Conservation (phyloP, 2,888 invertebrate genomes). For the Nomada ruficornis region DNA sequence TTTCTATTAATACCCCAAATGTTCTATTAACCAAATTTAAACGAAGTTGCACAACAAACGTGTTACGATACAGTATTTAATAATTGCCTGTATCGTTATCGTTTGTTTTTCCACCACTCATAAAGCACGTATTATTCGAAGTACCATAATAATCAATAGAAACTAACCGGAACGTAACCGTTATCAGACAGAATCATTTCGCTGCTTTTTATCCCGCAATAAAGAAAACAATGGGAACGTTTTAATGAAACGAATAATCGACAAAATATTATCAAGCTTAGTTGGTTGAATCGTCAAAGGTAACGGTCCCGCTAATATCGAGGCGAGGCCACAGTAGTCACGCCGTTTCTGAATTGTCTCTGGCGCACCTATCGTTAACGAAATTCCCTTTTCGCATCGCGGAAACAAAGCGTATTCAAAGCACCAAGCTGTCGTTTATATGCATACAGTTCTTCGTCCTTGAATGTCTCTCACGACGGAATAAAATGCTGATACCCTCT, state of each 20-base stretch:
- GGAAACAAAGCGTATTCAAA: conserved; percentile 67
- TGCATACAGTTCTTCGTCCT: conserved; percentile 62
- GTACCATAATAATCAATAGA: too few relatives aligned
- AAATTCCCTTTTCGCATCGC: conserved; percentile 54
- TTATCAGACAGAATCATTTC: too few relatives aligned
- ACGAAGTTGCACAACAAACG: too few relatives aligned
- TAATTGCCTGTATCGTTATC: too few relatives aligned
- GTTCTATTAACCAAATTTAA: too few relatives aligned
- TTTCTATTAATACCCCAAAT: too few relatives aligned
- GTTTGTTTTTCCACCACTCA: too few relatives aligned
- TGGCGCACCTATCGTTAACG: conserved; percentile 51
- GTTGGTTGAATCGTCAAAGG: conserved; percentile 16
- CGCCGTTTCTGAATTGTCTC: conserved; percentile 1
- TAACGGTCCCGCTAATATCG: conserved; percentile 38
- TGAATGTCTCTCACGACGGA: conserved; percentile 64
- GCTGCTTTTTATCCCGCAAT: background rate
- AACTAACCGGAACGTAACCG: too few relatives aligned
- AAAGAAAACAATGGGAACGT: background rate
- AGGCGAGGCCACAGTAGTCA: conserved; percentile 17
- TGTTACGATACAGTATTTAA: too few relatives aligned
- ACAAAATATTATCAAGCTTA: conserved; percentile 4
- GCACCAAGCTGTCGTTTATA: conserved; percentile 64
- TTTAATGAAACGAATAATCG: background rate
- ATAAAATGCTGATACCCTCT: conserved; percentile 64
- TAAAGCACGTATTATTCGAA: too few relatives aligned